A percentile compares a stretch with the other conserved stretches of the same genome.
Evolutionary conservation across 2,888 invertebrate species (phyloP).

Genomic region (Chrysodeixis includens): DNA sequence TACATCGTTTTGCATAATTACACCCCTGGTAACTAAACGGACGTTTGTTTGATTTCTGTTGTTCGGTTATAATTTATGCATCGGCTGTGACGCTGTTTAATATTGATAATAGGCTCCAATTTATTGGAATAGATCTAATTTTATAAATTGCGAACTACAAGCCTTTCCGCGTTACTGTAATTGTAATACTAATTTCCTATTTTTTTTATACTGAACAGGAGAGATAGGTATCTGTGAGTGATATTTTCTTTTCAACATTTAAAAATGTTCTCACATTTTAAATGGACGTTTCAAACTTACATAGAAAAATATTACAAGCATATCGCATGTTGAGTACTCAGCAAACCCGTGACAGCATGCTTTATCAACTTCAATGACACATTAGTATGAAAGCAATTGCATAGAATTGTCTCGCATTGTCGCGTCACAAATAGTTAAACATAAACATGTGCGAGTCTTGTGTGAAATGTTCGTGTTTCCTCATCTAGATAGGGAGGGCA

Average conservation of each 20-base stretch:
- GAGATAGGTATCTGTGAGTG: too few relatives aligned
- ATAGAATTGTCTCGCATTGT: conserved; percentile 48
- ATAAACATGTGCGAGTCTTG: conserved; percentile 50
- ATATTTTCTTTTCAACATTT: too few relatives aligned
- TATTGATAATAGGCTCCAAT: background rate
- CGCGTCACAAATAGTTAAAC: conserved; percentile 51
- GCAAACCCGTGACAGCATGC: background rate
- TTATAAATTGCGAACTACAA: background rate
- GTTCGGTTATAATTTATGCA: conserved; percentile 30
- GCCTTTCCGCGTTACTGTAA: too few relatives aligned
- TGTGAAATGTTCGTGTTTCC: conserved; percentile 69
- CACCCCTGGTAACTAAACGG: conserved; percentile 51
- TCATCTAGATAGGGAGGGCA: conserved; percentile 69
- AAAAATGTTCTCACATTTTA: background rate
- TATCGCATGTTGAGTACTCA: background rate
- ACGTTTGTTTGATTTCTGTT: conserved; percentile 38
- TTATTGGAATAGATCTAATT: background rate
- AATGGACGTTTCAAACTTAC: background rate
- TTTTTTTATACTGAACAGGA: too few relatives aligned
- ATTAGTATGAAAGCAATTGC: conserved; percentile 30
- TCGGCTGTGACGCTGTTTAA: conserved; percentile 1
- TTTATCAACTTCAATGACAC: conserved; percentile 28
- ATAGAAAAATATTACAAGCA: background rate
- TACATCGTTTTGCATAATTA: conserved; percentile 84
- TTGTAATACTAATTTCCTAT: too few relatives aligned